Base-by-base conservation (phyloP, 35 echinoderm and acorn worm genomes). In the Diadema setosum region DNA sequence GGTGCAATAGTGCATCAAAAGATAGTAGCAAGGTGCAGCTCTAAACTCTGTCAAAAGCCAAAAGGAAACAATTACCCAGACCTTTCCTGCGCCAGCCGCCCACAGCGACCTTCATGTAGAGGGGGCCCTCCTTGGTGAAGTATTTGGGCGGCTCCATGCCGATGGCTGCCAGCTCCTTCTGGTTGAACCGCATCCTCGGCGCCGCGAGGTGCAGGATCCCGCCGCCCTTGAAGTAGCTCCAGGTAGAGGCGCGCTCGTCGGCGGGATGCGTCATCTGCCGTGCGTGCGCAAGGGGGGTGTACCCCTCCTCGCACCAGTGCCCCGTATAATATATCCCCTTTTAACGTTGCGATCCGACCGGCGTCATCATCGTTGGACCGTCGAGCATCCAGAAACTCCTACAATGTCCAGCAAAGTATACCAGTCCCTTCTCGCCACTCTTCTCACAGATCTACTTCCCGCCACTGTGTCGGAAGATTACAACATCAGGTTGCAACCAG, bases 111-210 rank as follows among this genome's bases (percentile, higher is more conserved):
- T 87, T 89, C 45, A 99, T 94, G 84, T 94, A 99, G 5, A 99
- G 88, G 6, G 93, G 92, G 2, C 96, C 96, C 63, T 99, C 96
- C 76, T 95, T 94, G 76, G 96, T 92, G 80, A 95, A 99, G 2
- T 41, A 60, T 42, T 95, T 94, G 60, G 93, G 41, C 5, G 92
- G 87, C 58, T 99, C 93, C 29, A 94, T 83, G 40, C 93, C 96
- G 31, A 99, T 61, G 20, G 64, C 83, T 30, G 86, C 86, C 34
- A 99, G 76, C 85, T 99, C 96, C 58, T 91, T 91, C 33, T 57
- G 42, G 31, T 99, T 99, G 67, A 85, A 94, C 27, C 89, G 86
- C 96, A 99, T 99, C 31, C 24, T 78, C 27, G 40, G 40, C 48
- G 48, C n/a, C 24, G 73, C 24, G 39, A 42, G 36, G 3, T 78